Evolutionary conservation across 1,140 invertebrate genomes (phyloP).

Genomic region (Habropoda laboriosa): DNA sequence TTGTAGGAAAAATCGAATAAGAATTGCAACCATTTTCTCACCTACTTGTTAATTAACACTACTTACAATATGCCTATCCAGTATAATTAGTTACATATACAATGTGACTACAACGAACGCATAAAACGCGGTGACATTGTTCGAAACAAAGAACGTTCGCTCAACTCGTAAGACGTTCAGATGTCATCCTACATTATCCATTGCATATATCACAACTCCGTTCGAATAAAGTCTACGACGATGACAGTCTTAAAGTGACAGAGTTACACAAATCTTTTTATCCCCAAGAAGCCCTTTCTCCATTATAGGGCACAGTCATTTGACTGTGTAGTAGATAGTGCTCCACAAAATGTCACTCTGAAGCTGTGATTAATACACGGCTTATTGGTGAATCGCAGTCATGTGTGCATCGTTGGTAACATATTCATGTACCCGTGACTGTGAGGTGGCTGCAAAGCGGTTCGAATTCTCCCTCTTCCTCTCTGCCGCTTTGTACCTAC

Average conservation of each 20-base stretch:
- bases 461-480: conserved; percentile 21
- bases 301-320: neutral
- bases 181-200: neutral
- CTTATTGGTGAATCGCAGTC: conserved; percentile 49
- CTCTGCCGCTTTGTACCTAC: neutral
- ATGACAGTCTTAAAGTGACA: neutral
- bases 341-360: conserved; percentile 46
- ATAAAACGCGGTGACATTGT: neutral
- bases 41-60: no score
- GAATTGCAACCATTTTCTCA: no score
- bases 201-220: no score
- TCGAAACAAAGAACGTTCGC: neutral
- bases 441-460: conserved; percentile 12
- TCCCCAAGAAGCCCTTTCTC: neutral
- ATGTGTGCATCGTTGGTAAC: conserved; percentile 18
- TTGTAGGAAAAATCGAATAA: no score
- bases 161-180: neutral
- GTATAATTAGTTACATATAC: neutral
- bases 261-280: conserved; percentile 16
- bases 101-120: neutral
- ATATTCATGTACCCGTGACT: conserved; percentile 27
- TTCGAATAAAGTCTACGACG: neutral
- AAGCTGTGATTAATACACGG: conserved; percentile 53
- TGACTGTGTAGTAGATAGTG: conserved; percentile 4
- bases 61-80: no score